Base-by-base conservation (phyloP, 2,888 invertebrate genomes). In the Beris morrisii region DNA sequence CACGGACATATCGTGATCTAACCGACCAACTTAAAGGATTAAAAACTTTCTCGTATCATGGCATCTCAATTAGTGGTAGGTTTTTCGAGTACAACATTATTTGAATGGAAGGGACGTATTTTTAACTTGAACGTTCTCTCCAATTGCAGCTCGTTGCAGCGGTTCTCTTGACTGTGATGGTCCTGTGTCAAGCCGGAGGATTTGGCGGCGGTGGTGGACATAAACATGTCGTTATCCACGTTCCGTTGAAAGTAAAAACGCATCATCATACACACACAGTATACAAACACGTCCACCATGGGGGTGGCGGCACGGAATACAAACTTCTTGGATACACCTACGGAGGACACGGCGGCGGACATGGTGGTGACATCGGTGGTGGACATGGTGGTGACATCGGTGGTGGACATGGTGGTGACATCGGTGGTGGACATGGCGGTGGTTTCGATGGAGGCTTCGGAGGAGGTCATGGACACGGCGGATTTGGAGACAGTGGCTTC, bases 251-350 rank as follows among this genome's bases (percentile, higher is more conserved):
- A 78, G 85, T 91, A 71, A 90, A 91, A 75, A 88, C 88, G 70
- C 86, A 89, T 73, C 89, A 91, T 73, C 90, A 91, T 74, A 91
- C 89, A 64, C 90, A 90, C 75, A 91, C 91, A 52, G 86, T 89
- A 52, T 88, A 88, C 71, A 90, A 91, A 74, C 88, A 90, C 75
- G 82, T 90, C 31, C 88, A 87, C 73, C 87, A 87, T 73, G 84
- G 84, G 70, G 83, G 84, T 45, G 85, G 84, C 3, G 84, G 80
- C 52, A 81, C 83, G 54, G 57, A 65, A 63, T 71, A 72, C 66
- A 72, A 73, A 48, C 69, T 71, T 38, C 67, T 75, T 56, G 84
- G 84, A 46, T 83, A 83, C 5, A 72, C 72, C 9, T 68, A 70
- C 22, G 73, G 73, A n/a, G 82, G 66, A 32, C 44, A 4, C 65